Evolutionary conservation across 2,888 invertebrate species (phyloP), one percentile per base, ranked within the genome.

Genomic region (Achlya flavicornis): DNA sequence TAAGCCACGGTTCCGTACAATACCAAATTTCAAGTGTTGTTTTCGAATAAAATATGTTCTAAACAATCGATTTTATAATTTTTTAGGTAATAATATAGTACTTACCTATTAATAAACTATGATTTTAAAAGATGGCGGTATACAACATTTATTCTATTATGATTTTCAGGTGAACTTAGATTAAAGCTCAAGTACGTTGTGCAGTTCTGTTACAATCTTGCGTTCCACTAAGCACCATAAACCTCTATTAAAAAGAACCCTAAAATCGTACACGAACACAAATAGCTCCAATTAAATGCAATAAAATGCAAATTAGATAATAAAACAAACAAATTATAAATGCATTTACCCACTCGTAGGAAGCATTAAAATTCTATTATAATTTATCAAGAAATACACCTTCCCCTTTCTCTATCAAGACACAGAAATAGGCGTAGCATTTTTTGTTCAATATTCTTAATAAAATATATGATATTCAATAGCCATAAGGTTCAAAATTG

Each of bases 271-370:
- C 67, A 74, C 79, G 77, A 76, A 78, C 79, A 81, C 78, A 86
- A 90, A 89, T 81, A 61, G 77, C 78, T 78, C 76, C 84, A 90
- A 90, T 91, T 90, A 89, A 89, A 84, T 80, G 79, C 83, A 88
- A 89, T 91, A 90, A 91, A 90, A 92, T 91, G 86, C 84, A 89
- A 91, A 86, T 75, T 81, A 79, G 79, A 87, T 79, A 86, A 88
- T 90, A 90, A 90, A 91, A 90, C 88, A 91, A 92, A 92, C 92
- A 91, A 89, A 93, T 93, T 92, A 92, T 88, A 92, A 91, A 89
- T 77, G 73, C 87, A 92, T 92, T 86, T 84, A 90, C 79, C 83
- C 80, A 87, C 85, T 88, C 85, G 80, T 81, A 81, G 79, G 74
- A 82, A 84, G 83, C 87, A 88, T 90, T 89, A 86, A 88, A 87